phyloP scores from a whole-genome alignment of 2,797 vertebrate genomes.

The Sebastes hubbsi region DNA sequence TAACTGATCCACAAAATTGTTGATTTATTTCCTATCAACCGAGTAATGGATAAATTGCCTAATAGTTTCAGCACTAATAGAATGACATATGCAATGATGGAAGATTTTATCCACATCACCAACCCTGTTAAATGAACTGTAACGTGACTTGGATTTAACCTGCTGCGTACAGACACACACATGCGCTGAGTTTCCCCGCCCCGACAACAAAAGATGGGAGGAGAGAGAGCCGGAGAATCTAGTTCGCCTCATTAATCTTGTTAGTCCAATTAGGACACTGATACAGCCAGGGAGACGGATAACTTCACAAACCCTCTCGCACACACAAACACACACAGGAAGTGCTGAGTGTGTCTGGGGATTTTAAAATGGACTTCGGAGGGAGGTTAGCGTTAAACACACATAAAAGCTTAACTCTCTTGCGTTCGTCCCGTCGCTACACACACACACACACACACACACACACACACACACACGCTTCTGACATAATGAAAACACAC shows the following conservation, averaged over 20 bases:
- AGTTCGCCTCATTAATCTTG: conserved; percentile 78
- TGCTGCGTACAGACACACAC: conserved; percentile 19
- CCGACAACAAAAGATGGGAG: conserved; percentile 45
- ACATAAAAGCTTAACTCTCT: conserved; percentile 46
- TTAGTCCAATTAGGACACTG: conserved; percentile 80
- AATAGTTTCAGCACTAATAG: neutral
- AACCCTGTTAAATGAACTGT: conserved; percentile 21
- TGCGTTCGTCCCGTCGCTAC: conserved; percentile 6
- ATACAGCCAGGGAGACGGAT: conserved; percentile 56
- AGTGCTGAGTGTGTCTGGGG: conserved; percentile 26
- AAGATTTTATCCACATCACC: conserved; percentile 3
- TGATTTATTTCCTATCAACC: neutral
- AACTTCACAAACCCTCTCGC: conserved; percentile 47
- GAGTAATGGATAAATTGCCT: neutral
- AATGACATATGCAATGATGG: neutral
- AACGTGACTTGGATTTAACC: conserved; percentile 53
- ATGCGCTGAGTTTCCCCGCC: neutral
- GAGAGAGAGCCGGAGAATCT: conserved; percentile 61
- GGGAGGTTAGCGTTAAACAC: conserved; percentile 68
- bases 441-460: conserved; percentile 37
- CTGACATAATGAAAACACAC: conserved; percentile 19
- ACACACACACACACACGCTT: neutral
- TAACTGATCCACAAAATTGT: neutral
- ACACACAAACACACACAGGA: conserved; percentile 3
- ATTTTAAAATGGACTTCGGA: conserved; percentile 66